Evolutionary conservation across 2,797 vertebrate species (phyloP).

Genomic region (Neosilurus mollespiculum): DNA sequence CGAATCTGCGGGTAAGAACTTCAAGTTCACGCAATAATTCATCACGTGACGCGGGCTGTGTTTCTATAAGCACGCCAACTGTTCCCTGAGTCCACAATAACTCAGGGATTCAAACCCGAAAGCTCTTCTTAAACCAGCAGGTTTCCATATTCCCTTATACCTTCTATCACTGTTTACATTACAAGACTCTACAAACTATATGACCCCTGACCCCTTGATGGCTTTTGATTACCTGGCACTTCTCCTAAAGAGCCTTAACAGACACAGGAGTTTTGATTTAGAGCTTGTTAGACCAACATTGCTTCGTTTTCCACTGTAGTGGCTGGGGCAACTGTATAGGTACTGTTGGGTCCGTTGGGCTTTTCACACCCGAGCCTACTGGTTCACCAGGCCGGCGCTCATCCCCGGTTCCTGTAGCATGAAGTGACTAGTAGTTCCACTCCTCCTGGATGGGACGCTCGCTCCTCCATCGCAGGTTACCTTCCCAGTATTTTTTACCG

Average conservation of each 20-base stretch:
- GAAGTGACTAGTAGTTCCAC: too few relatives aligned
- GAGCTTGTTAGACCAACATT: background rate
- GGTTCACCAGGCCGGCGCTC: too few relatives aligned
- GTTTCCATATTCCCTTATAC: background rate
- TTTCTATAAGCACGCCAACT: too few relatives aligned
- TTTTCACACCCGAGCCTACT: too few relatives aligned
- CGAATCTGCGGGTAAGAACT: slow-evolving; percentile 87
- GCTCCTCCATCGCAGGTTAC: too few relatives aligned
- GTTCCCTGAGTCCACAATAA: background rate
- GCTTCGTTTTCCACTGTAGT: background rate
- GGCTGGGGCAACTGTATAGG: background rate
- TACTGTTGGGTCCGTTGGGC: too few relatives aligned
- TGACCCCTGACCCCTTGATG: background rate
- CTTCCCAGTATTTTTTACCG: too few relatives aligned
- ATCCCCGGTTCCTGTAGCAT: too few relatives aligned
- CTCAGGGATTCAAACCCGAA: too few relatives aligned
- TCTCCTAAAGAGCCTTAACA: background rate
- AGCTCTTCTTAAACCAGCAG: background rate
- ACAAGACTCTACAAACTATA: too few relatives aligned
- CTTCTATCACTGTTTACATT: background rate
- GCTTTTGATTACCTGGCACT: background rate
- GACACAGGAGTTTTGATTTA: background rate
- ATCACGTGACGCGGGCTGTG: background rate
- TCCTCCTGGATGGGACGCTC: too few relatives aligned
- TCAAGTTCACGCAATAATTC: background rate